Percentiles rank a stretch among this genome's conserved stretches.
Evolutionary conservation across 2,113 vertebrate species (phyloP).

Genomic region (Plecotus auritus): DNA sequence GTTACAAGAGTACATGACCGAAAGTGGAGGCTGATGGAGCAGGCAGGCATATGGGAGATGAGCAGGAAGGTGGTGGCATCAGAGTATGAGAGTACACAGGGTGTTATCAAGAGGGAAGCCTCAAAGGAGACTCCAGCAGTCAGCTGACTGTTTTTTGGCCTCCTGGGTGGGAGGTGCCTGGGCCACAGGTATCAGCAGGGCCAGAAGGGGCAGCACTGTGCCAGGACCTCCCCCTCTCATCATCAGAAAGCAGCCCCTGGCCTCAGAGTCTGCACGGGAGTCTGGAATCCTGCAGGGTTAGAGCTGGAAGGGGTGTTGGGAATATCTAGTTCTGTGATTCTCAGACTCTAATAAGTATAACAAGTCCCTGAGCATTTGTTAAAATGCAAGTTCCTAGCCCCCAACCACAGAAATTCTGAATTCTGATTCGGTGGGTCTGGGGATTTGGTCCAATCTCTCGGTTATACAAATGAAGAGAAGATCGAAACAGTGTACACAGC

Average conservation of each 20-base stretch:
- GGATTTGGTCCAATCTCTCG: neutral
- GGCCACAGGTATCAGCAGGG: neutral
- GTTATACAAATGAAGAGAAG: neutral
- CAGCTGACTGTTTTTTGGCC: neutral
- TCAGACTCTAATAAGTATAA: neutral
- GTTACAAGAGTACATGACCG: neutral
- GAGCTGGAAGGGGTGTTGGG: neutral
- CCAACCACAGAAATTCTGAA: neutral
- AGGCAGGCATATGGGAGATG: neutral
- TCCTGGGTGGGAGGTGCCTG: neutral
- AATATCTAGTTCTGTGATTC: neutral
- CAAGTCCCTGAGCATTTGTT: neutral
- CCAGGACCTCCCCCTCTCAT: neutral
- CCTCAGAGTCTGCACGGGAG: neutral
- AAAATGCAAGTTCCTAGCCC: neutral
- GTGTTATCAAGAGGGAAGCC: neutral
- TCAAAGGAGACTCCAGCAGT: neutral
- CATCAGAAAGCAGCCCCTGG: neutral
- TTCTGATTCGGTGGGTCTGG: neutral
- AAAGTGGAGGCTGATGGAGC: neutral
- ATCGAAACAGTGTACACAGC: neutral
- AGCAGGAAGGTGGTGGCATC: neutral
- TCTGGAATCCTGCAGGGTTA: neutral
- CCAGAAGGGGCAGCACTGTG: neutral
- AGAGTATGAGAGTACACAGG: neutral